These are phyloP conservation scores for Athene cunicularia DNA, from an alignment of 2,113 vertebrate species.

Conservation along the genomic window DNA sequence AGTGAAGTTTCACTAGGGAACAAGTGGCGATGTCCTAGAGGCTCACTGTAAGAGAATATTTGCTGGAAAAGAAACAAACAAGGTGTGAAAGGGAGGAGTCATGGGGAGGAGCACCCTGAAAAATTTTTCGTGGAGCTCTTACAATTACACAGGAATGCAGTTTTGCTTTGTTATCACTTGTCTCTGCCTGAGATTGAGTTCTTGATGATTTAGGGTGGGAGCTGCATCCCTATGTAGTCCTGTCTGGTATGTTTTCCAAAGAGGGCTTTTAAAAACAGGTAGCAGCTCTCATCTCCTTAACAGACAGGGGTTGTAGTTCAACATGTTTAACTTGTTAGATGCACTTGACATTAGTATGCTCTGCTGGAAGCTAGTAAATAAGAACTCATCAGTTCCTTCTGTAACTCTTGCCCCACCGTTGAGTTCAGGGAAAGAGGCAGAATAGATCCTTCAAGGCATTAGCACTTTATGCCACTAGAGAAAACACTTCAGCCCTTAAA, in stretches of 20 bases:
- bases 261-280: not conserved
- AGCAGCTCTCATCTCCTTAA: not conserved
- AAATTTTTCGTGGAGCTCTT: not conserved
- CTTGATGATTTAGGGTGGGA: not conserved
- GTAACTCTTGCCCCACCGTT: not conserved
- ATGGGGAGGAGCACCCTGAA: not conserved
- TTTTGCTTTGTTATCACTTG: not conserved
- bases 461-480: not conserved
- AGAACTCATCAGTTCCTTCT: not conserved
- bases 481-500: not conserved
- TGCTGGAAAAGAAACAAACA: not conserved
- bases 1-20: not conserved
- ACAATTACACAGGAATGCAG: not conserved
- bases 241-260: not conserved
- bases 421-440: not conserved
- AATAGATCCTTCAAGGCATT: not conserved
- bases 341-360: not conserved
- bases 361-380: not conserved
- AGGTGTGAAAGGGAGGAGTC: not conserved
- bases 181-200: not conserved
- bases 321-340: not conserved
- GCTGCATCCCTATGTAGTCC: not conserved
- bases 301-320: not conserved
- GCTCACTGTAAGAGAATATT: not conserved
- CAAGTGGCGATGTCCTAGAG: not conserved